Evolutionary conservation across 2,113 vertebrate genomes (phyloP), one percentile per base, ranked within the genome.

Genomic region (Meleagris gallopavo): DNA sequence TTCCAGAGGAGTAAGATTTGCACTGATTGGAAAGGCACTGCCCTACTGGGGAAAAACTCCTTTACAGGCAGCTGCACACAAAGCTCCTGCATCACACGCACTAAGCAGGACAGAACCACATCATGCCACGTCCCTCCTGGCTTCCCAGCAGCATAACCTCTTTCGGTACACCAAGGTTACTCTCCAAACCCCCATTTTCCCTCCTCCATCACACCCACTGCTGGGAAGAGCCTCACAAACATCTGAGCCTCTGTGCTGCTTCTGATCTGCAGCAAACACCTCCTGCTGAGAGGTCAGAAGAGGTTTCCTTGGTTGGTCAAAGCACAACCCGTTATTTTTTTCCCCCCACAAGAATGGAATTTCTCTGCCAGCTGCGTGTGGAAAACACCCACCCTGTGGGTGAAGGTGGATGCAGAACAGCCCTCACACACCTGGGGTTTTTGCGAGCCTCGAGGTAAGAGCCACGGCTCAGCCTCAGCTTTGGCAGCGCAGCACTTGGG

Each of bases 391-490:
- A 2, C 5, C 2, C 40, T 1, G 7, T 0, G 2, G n/a, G 17
- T 41, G 16, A 9, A 3, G 7, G 3, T 13, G 1, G 41, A 21
- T 0, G 3, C 0, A 0, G 17, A 25, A 17, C 20, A 13, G 65
- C 36, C 48, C 57, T 18, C 11, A 96, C 86, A 1, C 25, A 98
- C 98, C 97, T 97, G 84, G 97, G 86, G 83, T 58, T 90, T 83
- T 98, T 98, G 13, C 97, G 96, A 22, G 97, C 91, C 21, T 98
- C 98, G 2, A 98, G 95, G 92, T 97, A 98, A 30, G 97, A 95
- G 66, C 95, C 94, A 73, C 97, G 91, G 74, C 96, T 97, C 9
- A 96, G 45, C 83, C 98, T 94, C 8, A 96, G 94, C 65, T 98
- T 98, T 27, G 95, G 98, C 8, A 57, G 87, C 43, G 66, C 20